Evolutionary conservation across 2,113 vertebrate genomes (phyloP).

Genomic region (Ciconia boyciana): DNA sequence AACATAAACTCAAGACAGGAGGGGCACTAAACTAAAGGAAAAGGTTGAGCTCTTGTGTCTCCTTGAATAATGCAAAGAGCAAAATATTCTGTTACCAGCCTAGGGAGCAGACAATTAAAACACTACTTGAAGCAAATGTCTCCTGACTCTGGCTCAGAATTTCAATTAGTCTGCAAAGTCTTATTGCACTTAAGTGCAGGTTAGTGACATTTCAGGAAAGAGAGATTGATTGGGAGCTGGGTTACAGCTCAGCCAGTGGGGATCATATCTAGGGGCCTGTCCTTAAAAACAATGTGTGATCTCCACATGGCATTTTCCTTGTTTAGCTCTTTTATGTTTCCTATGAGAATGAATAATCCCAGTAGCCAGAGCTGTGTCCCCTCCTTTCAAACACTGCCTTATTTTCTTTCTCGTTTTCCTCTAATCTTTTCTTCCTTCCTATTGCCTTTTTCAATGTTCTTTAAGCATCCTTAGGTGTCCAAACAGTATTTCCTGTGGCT

Average conservation of each 20-base stretch:
- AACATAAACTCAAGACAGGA: neutral
- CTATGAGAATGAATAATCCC: slow-evolving; percentile 34
- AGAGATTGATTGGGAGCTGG: slow-evolving; percentile 55
- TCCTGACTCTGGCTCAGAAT: slow-evolving; percentile 59
- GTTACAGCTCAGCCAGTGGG: slow-evolving; percentile 28
- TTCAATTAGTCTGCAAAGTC: slow-evolving; percentile 59
- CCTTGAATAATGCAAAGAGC: slow-evolving; percentile 52
- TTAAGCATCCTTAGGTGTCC: neutral
- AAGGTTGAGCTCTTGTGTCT: slow-evolving; percentile 51
- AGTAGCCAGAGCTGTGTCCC: neutral
- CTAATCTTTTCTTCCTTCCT: neutral
- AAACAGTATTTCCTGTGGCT: neutral
- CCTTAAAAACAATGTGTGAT: slow-evolving; percentile 62
- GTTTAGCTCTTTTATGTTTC: slow-evolving; percentile 30
- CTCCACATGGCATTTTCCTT: slow-evolving; percentile 53
- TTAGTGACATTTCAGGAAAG: slow-evolving; percentile 63
- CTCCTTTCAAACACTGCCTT: neutral
- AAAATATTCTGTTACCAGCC: slow-evolving; percentile 63
- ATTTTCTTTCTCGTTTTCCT: neutral
- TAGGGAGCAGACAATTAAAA: slow-evolving; percentile 70
- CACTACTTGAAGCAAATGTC: slow-evolving; percentile 68
- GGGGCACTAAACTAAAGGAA: slow-evolving; percentile 14
- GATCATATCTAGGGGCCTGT: slow-evolving; percentile 55
- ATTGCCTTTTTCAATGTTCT: neutral
- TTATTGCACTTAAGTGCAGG: slow-evolving; percentile 60